Conservation (phyloP, 2,113 vertebrate genomes). For the Xiphorhynchus elegans region DNA sequence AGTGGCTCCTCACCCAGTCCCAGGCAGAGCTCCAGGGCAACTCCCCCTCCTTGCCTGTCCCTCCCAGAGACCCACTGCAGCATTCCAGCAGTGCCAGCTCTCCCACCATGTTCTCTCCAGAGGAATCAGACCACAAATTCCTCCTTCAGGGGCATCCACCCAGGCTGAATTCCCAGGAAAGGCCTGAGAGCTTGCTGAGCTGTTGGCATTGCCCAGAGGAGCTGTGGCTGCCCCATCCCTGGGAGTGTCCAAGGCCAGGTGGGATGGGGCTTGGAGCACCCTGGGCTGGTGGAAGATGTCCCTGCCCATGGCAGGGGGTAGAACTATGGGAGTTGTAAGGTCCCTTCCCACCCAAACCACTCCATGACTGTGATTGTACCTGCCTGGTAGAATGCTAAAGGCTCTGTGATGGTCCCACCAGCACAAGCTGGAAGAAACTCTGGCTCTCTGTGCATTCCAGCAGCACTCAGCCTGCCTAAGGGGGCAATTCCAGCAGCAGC, state of each 20-base stretch:
- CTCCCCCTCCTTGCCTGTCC: background rate
- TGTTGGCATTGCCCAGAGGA: background rate
- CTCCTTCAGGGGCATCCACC: background rate
- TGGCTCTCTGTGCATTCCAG: accelerated
- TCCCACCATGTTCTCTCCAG: background rate
- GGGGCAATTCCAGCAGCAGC: background rate
- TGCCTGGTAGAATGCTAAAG: background rate
- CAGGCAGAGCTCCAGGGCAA: background rate
- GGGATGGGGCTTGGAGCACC: background rate
- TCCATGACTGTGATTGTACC: background rate
- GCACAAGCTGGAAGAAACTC: background rate
- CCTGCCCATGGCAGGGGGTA: background rate
- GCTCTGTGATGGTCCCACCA: background rate
- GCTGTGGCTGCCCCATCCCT: background rate
- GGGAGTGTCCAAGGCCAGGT: background rate
- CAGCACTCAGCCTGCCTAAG: background rate
- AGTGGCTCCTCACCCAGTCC: background rate
- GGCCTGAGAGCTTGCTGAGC: background rate
- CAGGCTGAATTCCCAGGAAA: background rate
- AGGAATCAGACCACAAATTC: background rate
- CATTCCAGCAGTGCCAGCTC: background rate
- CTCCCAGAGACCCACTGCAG: background rate
- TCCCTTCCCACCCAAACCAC: background rate
- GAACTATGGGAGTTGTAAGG: background rate
- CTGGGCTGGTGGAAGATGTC: background rate